phyloP scores from a whole-genome alignment of 2,113 vertebrate species.

The Picathartes gymnocephalus region DNA sequence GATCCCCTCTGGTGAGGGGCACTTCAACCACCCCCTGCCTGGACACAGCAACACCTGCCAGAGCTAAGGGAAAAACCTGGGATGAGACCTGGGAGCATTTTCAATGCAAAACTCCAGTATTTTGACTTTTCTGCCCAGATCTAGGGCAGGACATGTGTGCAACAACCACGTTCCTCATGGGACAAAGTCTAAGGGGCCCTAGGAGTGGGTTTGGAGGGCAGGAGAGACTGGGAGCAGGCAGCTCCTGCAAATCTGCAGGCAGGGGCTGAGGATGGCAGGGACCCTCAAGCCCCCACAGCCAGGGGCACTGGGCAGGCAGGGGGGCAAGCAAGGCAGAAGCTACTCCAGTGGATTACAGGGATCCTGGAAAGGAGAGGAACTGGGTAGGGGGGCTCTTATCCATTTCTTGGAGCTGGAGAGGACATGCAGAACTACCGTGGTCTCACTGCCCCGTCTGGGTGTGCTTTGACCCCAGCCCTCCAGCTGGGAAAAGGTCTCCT shows the following conservation, averaged over 20 bases:
- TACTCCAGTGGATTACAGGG: neutral
- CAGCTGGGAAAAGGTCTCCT: neutral
- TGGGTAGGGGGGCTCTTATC: too few relatives aligned
- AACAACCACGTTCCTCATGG: neutral
- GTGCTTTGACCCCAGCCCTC: neutral
- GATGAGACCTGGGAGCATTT: accelerated
- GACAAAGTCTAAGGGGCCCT: constrained; percentile 47
- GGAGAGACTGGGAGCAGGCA: neutral
- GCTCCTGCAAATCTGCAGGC: neutral
- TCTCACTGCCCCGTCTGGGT: neutral
- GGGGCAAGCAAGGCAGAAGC: neutral
- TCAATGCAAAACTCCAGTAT: neutral
- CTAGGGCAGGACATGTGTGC: neutral
- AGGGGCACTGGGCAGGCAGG: neutral
- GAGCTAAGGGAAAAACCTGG: too few relatives aligned
- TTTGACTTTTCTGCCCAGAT: neutral
- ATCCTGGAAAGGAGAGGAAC: neutral
- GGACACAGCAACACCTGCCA: neutral
- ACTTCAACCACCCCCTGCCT: neutral
- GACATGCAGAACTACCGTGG: neutral
- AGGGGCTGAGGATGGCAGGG: neutral
- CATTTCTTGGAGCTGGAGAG: neutral
- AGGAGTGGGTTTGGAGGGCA: neutral
- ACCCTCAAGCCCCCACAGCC: neutral
- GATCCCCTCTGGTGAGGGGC: neutral